A percentile compares a stretch with the other conserved stretches of the same genome.
Evolutionary conservation across 2,888 invertebrate species (phyloP).

Genomic region (Spodoptera exigua): DNA sequence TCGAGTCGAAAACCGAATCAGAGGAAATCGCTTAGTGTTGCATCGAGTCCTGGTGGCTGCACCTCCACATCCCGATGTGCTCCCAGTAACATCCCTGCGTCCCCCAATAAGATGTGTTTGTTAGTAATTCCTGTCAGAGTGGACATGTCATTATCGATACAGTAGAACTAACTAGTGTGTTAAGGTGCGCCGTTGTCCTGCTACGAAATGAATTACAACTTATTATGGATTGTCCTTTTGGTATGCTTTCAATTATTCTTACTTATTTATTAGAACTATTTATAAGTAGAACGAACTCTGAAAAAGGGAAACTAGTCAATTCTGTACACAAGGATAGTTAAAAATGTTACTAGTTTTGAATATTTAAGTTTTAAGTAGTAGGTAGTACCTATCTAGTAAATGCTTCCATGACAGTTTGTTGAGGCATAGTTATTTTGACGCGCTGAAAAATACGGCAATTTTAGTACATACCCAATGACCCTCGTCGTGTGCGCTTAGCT

Average conservation of each 20-base stretch:
- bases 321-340: background rate
- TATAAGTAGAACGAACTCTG: background rate
- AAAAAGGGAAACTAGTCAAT: slow-evolving; percentile 21
- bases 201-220: slow-evolving; percentile 83
- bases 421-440: too few species aligned
- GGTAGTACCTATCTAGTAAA: too few species aligned
- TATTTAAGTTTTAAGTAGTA: too few species aligned
- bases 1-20: slow-evolving; percentile 73
- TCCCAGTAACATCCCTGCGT: slow-evolving; percentile 50
- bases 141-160: slow-evolving; percentile 87
- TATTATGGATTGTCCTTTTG: slow-evolving; percentile 82
- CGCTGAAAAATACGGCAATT: too few species aligned
- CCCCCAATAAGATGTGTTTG: slow-evolving; percentile 74
- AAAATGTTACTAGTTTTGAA: too few species aligned
- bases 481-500: too few species aligned
- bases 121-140: slow-evolving; percentile 77
- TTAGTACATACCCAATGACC: too few species aligned
- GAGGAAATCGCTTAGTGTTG: slow-evolving; percentile 84
- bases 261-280: slow-evolving; percentile 4
- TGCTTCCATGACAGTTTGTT: too few species aligned
- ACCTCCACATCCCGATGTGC: slow-evolving; percentile 49
- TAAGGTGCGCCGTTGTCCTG: slow-evolving; percentile 69
- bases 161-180: slow-evolving; percentile 77
- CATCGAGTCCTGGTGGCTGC: slow-evolving; percentile 68
- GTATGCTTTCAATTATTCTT: slow-evolving; percentile 68